Evolutionary conservation across 2,113 vertebrate species (phyloP).

Genomic region (Takifugu bimaculatus): DNA sequence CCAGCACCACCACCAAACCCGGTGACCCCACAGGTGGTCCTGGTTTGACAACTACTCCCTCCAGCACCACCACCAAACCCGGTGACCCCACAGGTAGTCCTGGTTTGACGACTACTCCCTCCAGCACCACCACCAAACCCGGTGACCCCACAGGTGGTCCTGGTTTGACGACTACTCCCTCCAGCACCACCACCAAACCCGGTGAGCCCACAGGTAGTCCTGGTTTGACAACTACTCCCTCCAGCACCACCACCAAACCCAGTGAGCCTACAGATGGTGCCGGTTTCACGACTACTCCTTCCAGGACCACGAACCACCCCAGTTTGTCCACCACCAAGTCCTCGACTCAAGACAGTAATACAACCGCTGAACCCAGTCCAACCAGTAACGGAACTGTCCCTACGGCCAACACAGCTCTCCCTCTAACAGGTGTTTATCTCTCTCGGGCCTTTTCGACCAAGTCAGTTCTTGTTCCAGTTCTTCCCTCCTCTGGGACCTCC

Average conservation of each 20-base stretch:
- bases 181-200: not conserved
- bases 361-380: constrained; percentile 13
- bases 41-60: too few species aligned
- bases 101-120: not conserved
- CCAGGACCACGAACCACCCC: too few species aligned
- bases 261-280: too few species aligned
- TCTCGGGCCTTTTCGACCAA: not conserved
- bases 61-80: not conserved
- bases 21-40: too few species aligned
- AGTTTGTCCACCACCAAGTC: too few species aligned
- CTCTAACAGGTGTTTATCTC: constrained; percentile 37
- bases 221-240: too few species aligned
- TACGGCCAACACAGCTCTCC: constrained; percentile 17
- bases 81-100: not conserved
- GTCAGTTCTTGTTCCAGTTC: not conserved
- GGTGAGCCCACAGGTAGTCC: not conserved
- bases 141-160: not conserved
- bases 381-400: constrained; percentile 29
- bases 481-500: not conserved
- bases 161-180: not conserved
- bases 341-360: too few species aligned
- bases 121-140: not conserved
- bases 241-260: too few species aligned
- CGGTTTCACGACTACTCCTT: too few species aligned
- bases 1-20: too few species aligned